A percentile compares a stretch with the other conserved stretches of the same genome.
Evolutionary conservation across 2,888 invertebrate species (phyloP).

Genomic region (Geophilus truncorum): DNA sequence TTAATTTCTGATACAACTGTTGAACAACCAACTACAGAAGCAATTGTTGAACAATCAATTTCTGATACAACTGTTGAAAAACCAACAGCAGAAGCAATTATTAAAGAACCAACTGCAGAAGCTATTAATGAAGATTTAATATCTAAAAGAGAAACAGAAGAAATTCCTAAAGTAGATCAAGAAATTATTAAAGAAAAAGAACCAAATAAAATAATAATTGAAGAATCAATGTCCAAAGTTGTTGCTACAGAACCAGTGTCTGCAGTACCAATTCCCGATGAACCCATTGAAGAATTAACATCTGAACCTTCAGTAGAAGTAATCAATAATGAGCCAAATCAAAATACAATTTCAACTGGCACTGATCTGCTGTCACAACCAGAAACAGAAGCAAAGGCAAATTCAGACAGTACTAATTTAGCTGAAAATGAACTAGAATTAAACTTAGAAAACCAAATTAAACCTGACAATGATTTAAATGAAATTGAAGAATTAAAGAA

Average conservation of each 20-base stretch:
- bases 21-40: too few relatives aligned
- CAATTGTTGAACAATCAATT: background rate
- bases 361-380: too few relatives aligned
- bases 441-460: too few relatives aligned
- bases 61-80: background rate
- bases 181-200: background rate
- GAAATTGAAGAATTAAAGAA: slow-evolving; percentile 6
- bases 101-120: background rate
- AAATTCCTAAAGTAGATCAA: background rate
- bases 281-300: background rate
- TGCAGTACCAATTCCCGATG: too few relatives aligned
- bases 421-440: too few relatives aligned
- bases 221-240: background rate
- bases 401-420: too few relatives aligned
- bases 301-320: background rate
- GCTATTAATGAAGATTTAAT: background rate
- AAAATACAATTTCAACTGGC: too few relatives aligned
- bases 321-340: too few relatives aligned
- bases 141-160: background rate
- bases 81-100: background rate
- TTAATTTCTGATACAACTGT: too few relatives aligned
- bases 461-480: too few relatives aligned
- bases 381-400: too few relatives aligned
- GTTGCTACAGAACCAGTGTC: background rate
- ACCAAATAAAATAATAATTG: background rate